These are phyloP conservation scores for Sebastes nivosus DNA, from an alignment of 2,797 vertebrate species.

Conservation along the genomic window DNA sequence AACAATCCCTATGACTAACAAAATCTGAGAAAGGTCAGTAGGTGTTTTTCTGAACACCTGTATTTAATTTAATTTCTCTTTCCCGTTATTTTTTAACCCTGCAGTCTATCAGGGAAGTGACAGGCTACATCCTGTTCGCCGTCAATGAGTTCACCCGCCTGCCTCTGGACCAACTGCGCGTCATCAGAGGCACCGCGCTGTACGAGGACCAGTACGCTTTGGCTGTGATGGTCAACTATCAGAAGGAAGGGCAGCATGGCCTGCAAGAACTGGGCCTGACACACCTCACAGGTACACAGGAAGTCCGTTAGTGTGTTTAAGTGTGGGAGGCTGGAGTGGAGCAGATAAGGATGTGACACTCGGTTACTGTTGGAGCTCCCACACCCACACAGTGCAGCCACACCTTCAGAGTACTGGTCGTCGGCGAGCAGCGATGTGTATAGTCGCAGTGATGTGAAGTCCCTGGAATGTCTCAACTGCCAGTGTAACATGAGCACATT, in stretches of 20 bases:
- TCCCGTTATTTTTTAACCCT: background rate
- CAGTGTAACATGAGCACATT: constrained; percentile 59
- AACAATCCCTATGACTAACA: background rate
- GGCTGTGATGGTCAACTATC: constrained; percentile 94
- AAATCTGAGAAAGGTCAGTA: background rate
- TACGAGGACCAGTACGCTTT: constrained; percentile 90
- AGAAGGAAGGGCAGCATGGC: constrained; percentile 90
- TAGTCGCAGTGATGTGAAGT: constrained; percentile 30
- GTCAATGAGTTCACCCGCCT: constrained; percentile 92
- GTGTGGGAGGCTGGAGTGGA: constrained; percentile 20
- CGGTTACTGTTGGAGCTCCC: constrained; percentile 42
- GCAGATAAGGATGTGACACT: constrained; percentile 39
- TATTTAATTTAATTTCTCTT: background rate
- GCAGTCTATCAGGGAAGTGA: constrained; percentile 97
- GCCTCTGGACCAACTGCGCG: constrained; percentile 92
- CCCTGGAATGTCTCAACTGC: constrained; percentile 71
- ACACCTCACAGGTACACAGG: constrained; percentile 89
- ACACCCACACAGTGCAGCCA: constrained; percentile 54
- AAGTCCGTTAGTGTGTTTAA: constrained; percentile 6
- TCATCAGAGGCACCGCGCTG: constrained; percentile 93
- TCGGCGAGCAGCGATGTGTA: background rate
- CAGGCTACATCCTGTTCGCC: constrained; percentile 93
- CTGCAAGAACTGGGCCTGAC: constrained; percentile 93
- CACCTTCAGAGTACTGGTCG: constrained; percentile 52
- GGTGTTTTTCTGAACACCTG: background rate